Evolutionary conservation across 1,140 invertebrate species (phyloP), one percentile per base, ranked within the genome.

Genomic region (Diabrotica undecimpunctata): DNA sequence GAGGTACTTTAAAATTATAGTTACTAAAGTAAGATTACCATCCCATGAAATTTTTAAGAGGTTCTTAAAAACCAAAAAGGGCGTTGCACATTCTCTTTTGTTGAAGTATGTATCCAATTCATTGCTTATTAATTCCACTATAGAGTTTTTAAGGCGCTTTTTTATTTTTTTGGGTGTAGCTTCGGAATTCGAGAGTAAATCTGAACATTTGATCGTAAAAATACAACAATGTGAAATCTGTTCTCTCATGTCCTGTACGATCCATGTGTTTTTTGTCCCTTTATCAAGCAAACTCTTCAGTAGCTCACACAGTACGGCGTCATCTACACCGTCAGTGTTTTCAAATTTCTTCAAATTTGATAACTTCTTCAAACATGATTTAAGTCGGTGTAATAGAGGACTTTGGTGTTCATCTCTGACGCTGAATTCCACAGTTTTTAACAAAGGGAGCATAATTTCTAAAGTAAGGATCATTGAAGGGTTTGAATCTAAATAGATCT

Each of bases 231-330:
- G 82, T 2, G 86, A 82, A 7, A 90, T 81, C 62, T 88, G 83
- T 67, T 87, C 84, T 7, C 84, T 84, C 77, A 90, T 83, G 72
- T 88, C 86, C 78, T 88, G 84, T 71, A 84, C 86, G 68, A 90
- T 76, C 36, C 86, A 82, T 53, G 86, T 81, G 5, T 85, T 87
- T 66, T 84, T 79, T 55, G 80, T 81, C 5, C 87, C 87, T 78
- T 88, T 88, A 58, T 85, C 84, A 62, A 88, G 83, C 14, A 86
- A 77, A 50, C 81, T 76, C 77, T 85, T 81, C 52, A 87, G 78
- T 59, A 84, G 79, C 66, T 85, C 83, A 50, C 80, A 79, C 54
- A 90, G 78, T 60, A 86, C 75, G 51, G 83, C 76, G 53, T 84
- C 78, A 52, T 83, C 81, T 8, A 90, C 83, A 39, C 81, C 83